phyloP scores from a whole-genome alignment of 1,140 invertebrate species.

The Diprion similis region DNA sequence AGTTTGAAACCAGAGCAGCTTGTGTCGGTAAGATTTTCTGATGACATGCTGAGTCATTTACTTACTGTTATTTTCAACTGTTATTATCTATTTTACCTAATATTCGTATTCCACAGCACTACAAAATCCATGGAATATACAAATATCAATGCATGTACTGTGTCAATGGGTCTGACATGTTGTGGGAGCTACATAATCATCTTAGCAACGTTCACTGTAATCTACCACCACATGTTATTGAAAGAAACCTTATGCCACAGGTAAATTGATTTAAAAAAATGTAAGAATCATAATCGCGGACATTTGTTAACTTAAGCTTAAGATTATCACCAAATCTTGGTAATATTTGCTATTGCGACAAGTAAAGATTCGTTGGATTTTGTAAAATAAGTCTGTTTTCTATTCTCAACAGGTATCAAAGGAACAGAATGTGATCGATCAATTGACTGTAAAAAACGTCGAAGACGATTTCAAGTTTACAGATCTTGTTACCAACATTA shows the following conservation, averaged over 20 bases:
- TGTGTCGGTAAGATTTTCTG: constrained; percentile 36
- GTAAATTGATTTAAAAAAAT: constrained; percentile 32
- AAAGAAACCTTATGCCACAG: constrained; percentile 46
- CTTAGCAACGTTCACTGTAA: constrained; percentile 58
- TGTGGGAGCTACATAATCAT: constrained; percentile 57
- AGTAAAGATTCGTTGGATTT: constrained; percentile 11
- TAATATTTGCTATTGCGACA: background rate
- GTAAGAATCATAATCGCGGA: background rate
- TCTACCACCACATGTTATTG: constrained; percentile 53
- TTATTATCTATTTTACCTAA: background rate
- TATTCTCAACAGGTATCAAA: constrained; percentile 37
- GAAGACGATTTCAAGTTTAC: constrained; percentile 36
- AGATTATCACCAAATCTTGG: background rate
- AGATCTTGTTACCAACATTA: constrained; percentile 15
- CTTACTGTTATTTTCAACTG: background rate
- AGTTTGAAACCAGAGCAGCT: constrained; percentile 38
- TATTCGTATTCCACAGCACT: constrained; percentile 45
- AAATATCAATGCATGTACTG: constrained; percentile 65
- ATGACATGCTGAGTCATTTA: too few species aligned
- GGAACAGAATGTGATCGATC: constrained; percentile 44
- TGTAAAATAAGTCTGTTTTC: constrained; percentile 17
- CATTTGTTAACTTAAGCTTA: background rate
- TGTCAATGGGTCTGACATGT: constrained; percentile 51
- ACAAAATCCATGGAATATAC: constrained; percentile 56
- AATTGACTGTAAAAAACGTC: constrained; percentile 44